A percentile compares a stretch with the other conserved stretches of the same genome.
These are phyloP conservation scores for Hyalella azteca DNA, from an alignment of 2,888 invertebrate genomes.

Conservation along the genomic window DNA sequence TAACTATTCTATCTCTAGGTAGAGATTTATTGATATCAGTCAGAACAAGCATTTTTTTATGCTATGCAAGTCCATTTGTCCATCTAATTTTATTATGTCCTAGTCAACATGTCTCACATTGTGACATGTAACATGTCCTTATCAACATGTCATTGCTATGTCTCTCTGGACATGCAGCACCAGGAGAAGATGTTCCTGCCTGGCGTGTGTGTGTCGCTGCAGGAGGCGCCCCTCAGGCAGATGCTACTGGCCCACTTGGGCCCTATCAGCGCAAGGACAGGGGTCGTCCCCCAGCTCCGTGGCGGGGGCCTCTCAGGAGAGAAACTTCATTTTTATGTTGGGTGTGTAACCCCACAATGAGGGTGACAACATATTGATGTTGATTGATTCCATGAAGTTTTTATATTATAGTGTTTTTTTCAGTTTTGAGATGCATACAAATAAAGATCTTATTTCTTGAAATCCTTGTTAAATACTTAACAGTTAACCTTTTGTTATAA, in stretches of 20 bases:
- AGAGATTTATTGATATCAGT: not conserved
- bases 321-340: slow-evolving; percentile 11
- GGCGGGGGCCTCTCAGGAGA: not conserved
- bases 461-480: too few species aligned
- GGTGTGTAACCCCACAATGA: too few species aligned
- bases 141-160: not conserved
- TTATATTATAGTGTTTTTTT: too few species aligned
- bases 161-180: not conserved
- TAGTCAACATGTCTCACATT: not conserved
- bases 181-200: slow-evolving; percentile 39
- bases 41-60: not conserved
- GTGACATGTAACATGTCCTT: not conserved
- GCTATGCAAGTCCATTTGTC: not conserved
- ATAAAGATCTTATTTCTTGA: too few species aligned
- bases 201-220: not conserved
- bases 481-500: too few species aligned
- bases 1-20: not conserved
- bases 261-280: slow-evolving; percentile 2
- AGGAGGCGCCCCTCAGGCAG: not conserved
- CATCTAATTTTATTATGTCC: not conserved
- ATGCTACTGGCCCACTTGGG: slow-evolving; percentile 9
- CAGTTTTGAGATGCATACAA: too few species aligned
- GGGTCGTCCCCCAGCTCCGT: not conserved
- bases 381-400: too few species aligned
- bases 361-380: too few species aligned